Base-by-base conservation (phyloP, 1,140 invertebrate genomes). In the Halictus rubicundus region DNA sequence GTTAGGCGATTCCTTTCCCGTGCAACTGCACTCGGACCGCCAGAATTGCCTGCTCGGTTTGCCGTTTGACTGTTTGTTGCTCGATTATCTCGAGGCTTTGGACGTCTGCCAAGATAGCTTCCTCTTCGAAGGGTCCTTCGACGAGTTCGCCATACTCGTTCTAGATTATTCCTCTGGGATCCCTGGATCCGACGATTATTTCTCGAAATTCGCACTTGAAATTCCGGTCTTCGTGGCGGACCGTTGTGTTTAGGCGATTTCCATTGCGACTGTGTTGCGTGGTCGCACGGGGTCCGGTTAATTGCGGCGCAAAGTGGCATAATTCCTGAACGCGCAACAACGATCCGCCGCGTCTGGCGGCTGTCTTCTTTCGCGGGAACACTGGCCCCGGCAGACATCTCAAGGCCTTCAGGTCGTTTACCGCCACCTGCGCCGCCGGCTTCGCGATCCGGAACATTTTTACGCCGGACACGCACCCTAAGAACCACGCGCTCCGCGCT, bases 351-450 rank as follows among this genome's bases (percentile, higher is more conserved):
- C 68, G 72, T 68, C 73, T 82, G 49, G 83, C 54, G 49, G 57
- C 49, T 52, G 57, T 83, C 79, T 81, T 77, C 73, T 80, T 73
- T 80, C 76, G 9, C 61, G 68, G 76, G 54, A 72, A 52, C 75
- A 80, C 74, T 37, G 69, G 60, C n/a, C n/a, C n/a, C 77, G 82
- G 82, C 87, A 91, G 88, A 89, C 89, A 87, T 91, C 90, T 93
- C 92, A 93, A 93, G 92, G 91, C 84, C 91, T 90, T 83, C 90
- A 84, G 91, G 91, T 92, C 91, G 87, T 92, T 92, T 92, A 92
- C 91, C 91, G 92, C 89, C 91, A 93, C 91, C 89, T 92, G 91
- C 88, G 84, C 87, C 86, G 87, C 74, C 83, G 80, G 88, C 88
- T 88, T 89, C 87, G 76, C 88, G 75, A 88, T 87, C 81, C 88